Conservation (phyloP, 2,113 vertebrate genomes). For the Alectura lathami region DNA sequence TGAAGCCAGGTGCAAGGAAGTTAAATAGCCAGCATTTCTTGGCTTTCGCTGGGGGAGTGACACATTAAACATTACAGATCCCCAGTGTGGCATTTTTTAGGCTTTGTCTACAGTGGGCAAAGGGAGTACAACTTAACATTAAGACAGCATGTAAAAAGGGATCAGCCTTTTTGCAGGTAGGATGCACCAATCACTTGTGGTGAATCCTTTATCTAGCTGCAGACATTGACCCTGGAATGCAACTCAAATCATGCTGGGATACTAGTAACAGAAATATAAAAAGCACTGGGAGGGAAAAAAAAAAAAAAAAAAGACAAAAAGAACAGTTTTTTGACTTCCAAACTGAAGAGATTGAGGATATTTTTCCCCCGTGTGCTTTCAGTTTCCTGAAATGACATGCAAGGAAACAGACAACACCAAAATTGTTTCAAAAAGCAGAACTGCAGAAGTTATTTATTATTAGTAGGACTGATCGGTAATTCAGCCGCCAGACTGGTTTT, state of each 20-base stretch:
- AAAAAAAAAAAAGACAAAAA: not conserved
- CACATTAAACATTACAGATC: not conserved
- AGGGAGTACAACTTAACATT: not conserved
- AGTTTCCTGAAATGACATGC: not conserved
- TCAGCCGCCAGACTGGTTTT: not conserved
- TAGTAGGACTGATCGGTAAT: not conserved
- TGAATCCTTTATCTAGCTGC: not conserved
- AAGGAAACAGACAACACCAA: not conserved
- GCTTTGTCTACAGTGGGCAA: not conserved
- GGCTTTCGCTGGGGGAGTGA: not conserved
- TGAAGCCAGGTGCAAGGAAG: slow-evolving; percentile 28
- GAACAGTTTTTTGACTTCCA: not conserved
- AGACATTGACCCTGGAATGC: not conserved
- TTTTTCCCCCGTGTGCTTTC: not conserved
- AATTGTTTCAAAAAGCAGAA: not conserved
- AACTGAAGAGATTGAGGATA: not conserved
- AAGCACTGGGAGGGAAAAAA: not conserved
- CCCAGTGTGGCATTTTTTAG: not conserved
- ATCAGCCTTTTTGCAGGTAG: not conserved
- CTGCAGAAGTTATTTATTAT: not conserved
- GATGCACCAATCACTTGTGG: not conserved
- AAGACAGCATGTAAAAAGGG: not conserved
- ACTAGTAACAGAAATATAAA: not conserved
- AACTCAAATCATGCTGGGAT: not conserved
- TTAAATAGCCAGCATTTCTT: slow-evolving; percentile 14